A percentile compares a stretch with the other conserved stretches of the same genome.
Conservation (phyloP, 2,797 vertebrate genomes). For the Chelon labrosus region DNA sequence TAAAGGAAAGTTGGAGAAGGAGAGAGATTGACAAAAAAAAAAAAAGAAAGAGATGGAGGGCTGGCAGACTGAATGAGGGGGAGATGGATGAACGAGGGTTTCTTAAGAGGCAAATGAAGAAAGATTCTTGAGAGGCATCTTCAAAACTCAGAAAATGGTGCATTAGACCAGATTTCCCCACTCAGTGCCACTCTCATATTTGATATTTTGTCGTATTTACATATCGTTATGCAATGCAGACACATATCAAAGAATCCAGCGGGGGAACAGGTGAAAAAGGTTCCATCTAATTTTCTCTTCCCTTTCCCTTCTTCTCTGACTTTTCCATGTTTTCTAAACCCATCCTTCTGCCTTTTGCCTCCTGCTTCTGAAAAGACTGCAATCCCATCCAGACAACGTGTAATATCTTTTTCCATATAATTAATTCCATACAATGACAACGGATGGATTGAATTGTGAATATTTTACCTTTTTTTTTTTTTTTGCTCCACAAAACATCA, state of each 20-base stretch:
- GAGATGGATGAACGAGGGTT: slow-evolving; percentile 36
- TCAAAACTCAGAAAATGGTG: slow-evolving; percentile 48
- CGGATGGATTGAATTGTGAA: too few species aligned
- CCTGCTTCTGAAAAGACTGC: slow-evolving; percentile 30
- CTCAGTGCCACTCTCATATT: slow-evolving; percentile 62
- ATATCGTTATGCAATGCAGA: slow-evolving; percentile 62
- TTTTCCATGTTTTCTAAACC: slow-evolving; percentile 21
- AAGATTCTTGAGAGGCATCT: slow-evolving; percentile 42
- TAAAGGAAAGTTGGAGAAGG: slow-evolving; percentile 9
- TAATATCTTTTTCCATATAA: background rate
- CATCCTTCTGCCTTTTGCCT: slow-evolving; percentile 19
- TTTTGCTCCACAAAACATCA: too few species aligned
- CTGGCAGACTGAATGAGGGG: slow-evolving; percentile 14
- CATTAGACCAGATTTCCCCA: slow-evolving; percentile 51
- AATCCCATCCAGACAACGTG: background rate
- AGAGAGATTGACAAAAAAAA: slow-evolving; percentile 12
- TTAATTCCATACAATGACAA: too few species aligned
- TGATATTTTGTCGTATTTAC: slow-evolving; percentile 70
- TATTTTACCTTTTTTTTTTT: too few species aligned
- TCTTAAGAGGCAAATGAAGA: slow-evolving; percentile 46
- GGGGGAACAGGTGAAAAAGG: slow-evolving; percentile 47
- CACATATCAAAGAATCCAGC: slow-evolving; percentile 52
- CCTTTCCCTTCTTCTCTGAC: slow-evolving; percentile 25
- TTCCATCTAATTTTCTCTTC: slow-evolving; percentile 46
- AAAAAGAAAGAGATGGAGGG: slow-evolving; percentile 23